Percentiles rank a stretch among this genome's conserved stretches.
Evolutionary conservation across 2,797 vertebrate genomes (phyloP).

Genomic region (Leptodactylus fallax): DNA sequence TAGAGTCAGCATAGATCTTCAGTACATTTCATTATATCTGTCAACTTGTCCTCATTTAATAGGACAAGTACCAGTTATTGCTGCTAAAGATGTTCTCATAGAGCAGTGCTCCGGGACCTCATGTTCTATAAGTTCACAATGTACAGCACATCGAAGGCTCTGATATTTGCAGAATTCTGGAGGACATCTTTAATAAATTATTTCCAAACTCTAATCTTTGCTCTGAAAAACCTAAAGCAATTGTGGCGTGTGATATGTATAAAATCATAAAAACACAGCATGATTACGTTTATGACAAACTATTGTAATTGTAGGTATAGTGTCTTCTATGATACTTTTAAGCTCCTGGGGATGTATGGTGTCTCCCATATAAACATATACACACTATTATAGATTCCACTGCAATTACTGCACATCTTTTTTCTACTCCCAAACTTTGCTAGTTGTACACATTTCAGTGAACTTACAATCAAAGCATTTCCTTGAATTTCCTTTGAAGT

Average conservation of each 20-base stretch:
- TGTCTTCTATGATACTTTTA: background rate
- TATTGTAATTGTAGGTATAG: background rate
- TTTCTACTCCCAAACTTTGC: background rate
- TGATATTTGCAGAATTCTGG: background rate
- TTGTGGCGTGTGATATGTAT: background rate
- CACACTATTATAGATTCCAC: background rate
- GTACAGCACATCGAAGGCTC: background rate
- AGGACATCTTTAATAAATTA: slow-evolving; percentile 10
- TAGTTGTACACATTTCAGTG: slow-evolving; percentile 13
- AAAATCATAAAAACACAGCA: background rate
- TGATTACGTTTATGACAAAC: background rate
- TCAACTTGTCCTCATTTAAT: background rate
- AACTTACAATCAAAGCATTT: slow-evolving; percentile 13
- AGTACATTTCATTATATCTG: background rate
- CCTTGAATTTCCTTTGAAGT: slow-evolving; percentile 38
- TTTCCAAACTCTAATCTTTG: slow-evolving; percentile 9
- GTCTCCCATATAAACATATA: background rate
- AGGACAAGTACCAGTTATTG: slow-evolving; percentile 21
- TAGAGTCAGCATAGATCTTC: background rate
- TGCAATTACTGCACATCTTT: background rate
- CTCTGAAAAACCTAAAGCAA: slow-evolving; percentile 2
- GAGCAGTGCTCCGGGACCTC: background rate
- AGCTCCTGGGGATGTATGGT: background rate
- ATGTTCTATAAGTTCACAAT: background rate
- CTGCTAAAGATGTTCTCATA: background rate